These are phyloP conservation scores for Dynastes maya DNA, from an alignment of 2,888 invertebrate species.

Conservation along the genomic window DNA sequence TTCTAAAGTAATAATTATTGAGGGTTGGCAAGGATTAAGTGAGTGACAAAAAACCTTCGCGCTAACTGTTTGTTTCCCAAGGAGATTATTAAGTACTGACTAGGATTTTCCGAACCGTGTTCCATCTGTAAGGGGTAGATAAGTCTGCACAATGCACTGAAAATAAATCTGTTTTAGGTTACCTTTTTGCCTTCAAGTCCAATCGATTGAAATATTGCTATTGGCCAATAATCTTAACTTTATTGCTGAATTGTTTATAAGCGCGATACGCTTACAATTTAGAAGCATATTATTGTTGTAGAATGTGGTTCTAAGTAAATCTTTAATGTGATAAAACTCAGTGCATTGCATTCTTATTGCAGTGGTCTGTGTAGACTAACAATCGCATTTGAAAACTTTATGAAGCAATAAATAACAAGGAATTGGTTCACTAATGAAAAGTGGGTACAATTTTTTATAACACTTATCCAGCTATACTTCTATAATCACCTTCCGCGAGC, in stretches of 20 bases:
- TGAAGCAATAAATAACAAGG: no score
- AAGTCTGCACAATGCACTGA: conserved; percentile 27
- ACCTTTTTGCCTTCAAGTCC: conserved; percentile 7
- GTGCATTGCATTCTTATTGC: no score
- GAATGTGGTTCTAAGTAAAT: neutral
- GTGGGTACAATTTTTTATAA: no score
- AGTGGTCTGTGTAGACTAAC: no score
- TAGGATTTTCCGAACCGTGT: conserved; percentile 19
- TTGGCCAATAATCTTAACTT: conserved; percentile 2
- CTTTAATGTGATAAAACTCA: no score
- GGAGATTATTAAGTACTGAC: conserved; percentile 38
- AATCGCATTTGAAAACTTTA: no score
- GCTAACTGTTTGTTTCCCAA: conserved; percentile 40
- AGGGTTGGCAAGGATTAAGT: conserved; percentile 35
- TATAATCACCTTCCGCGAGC: no score
- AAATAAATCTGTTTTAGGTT: conserved; percentile 28
- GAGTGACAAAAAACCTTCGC: conserved; percentile 33
- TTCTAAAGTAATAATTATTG: conserved; percentile 41
- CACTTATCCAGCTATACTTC: no score
- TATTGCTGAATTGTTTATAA: neutral
- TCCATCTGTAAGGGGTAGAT: conserved; percentile 27
- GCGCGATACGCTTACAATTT: neutral
- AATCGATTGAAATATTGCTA: conserved; percentile 20
- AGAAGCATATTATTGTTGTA: neutral
- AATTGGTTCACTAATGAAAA: no score